Percentiles rank a stretch among this genome's conserved stretches.
Evolutionary conservation across 1,140 invertebrate genomes (phyloP).

Genomic region (Trichonephila clavipes): DNA sequence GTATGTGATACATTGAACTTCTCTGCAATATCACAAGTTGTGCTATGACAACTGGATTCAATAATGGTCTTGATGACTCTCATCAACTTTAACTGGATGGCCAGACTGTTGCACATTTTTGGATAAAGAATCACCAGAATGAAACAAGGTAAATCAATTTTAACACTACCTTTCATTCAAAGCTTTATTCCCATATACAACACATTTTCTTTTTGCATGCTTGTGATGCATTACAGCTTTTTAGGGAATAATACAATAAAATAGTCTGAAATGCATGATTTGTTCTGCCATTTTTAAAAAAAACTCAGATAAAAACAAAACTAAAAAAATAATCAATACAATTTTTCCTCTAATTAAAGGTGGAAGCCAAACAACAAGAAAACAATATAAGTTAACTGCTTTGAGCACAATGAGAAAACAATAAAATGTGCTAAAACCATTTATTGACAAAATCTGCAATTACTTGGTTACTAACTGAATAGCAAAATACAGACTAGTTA

Average conservation of each 20-base stretch:
- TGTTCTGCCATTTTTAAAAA: background rate
- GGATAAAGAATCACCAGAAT: background rate
- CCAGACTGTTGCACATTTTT: background rate
- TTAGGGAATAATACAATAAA: background rate
- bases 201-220: background rate
- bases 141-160: background rate
- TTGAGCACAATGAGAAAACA: background rate
- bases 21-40: background rate
- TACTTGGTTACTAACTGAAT: background rate
- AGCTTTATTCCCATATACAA: background rate
- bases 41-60: background rate
- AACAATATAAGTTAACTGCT: background rate
- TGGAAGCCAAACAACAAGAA: background rate
- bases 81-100: background rate
- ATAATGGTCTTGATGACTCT: background rate
- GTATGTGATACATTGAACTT: background rate
- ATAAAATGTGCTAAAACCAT: background rate
- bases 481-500: background rate
- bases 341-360: background rate
- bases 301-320: background rate
- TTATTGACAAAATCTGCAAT: background rate
- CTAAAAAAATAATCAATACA: background rate
- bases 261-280: background rate
- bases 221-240: background rate
- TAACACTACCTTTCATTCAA: background rate